Evolutionary conservation across 2,888 invertebrate genomes (phyloP), one percentile per base, ranked within the genome.

Genomic region (Adineta ricciae): DNA sequence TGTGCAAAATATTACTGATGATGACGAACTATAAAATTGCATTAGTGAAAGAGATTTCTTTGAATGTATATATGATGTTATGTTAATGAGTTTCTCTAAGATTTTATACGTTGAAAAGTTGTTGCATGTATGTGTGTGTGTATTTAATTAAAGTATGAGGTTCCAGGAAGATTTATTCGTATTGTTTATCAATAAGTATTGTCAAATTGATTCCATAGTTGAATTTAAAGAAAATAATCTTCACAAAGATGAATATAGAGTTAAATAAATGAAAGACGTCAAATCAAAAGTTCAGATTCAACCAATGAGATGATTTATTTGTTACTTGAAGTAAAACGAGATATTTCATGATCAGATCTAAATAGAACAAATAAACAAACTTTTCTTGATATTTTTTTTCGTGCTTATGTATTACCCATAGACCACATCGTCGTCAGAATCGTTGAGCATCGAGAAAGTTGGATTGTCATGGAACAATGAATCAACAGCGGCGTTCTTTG

Each of bases 391-490:
- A 8, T 46, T 46, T 46, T 46, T 50, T 50, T 50, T 50, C 2
- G 14, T 50, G 19, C 14, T 50, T 50, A 50, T 49, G 49, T 46
- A 50, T 89, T 88, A 91, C 91, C 96, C 96, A 90, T 96, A 97
- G 88, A 96, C 94, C 16, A 97, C 96, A 87, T 96, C 96, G 90
- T 91, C 91, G 89, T 97, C 97, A 0, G 96, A 97, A 89, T 98
- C 97, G 91, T 97, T 97, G 88, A 97, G 94, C 97, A 98, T 97
- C 38, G 97, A 97, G 91, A 97, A 95, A 21, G 96, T 95, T 83
- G 97, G 97, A 92, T 97, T 97, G 92, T 97, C 97, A 92, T 96
- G 97, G 88, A 97, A 95, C 84, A 94, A 93, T 84, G 95, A 93
- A 91, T 96, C 96, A 95, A 92, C 86, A 92, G 92, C 87, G 87